Conservation (phyloP, 2,888 invertebrate genomes). For the Papilio demoleus region DNA sequence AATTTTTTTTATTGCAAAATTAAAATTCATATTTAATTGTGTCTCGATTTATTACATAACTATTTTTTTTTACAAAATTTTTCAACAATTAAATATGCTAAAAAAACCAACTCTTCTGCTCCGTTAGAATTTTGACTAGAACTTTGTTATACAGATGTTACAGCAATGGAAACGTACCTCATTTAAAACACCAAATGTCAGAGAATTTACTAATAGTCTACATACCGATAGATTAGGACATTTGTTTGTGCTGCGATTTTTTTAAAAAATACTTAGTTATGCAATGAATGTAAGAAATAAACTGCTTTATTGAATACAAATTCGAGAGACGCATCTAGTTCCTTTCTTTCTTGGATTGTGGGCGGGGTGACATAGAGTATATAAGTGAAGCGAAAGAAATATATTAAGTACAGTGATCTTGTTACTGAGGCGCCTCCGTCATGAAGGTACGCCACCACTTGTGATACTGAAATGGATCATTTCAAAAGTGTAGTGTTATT, state of each 20-base stretch:
- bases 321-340: constrained; percentile 61
- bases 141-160: background rate
- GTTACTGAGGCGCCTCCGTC: constrained; percentile 60
- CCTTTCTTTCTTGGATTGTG: constrained; percentile 65
- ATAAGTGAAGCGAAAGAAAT: constrained; percentile 66
- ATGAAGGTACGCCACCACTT: constrained; percentile 69
- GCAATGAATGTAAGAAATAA: constrained; percentile 45
- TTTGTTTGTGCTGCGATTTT: constrained; percentile 26
- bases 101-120: no score
- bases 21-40: no score
- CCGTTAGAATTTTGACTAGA: no score
- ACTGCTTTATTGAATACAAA: constrained; percentile 50
- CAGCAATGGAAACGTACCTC: background rate
- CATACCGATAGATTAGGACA: constrained; percentile 33
- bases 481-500: background rate
- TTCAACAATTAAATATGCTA: no score
- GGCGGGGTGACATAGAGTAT: constrained; percentile 71
- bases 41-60: no score
- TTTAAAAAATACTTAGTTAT: constrained; percentile 41
- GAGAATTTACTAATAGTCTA: constrained; percentile 4
- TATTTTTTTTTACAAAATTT: no score
- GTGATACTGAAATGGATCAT: background rate
- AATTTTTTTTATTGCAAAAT: no score
- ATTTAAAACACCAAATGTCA: constrained; percentile 1
- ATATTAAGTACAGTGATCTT: constrained; percentile 60